Evolutionary conservation across 1,140 invertebrate species (phyloP), one percentile per base, ranked within the genome.

Genomic region (Scaptomyza graminum): DNA sequence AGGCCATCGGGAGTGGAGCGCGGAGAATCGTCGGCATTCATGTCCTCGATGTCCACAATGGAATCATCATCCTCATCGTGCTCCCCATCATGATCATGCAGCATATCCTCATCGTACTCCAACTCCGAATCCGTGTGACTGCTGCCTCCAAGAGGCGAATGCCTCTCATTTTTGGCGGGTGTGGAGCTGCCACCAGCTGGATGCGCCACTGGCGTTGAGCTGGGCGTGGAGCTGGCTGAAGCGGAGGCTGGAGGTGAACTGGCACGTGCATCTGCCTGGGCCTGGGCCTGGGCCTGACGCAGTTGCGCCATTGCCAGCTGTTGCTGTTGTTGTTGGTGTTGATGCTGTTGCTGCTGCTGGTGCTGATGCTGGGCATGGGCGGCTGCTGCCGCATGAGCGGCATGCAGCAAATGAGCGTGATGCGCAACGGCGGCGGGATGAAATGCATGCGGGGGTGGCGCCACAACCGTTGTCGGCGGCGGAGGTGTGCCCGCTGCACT

Each of bases 21-120:
- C 16, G 90, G 90, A 16, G 90, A 91, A 41, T 90, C 82, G 34
- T 94, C 93, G 52, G 93, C 93, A 82, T 94, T 93, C 73, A 95
- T 89, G 77, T 95, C 94, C 88, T 95, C 94, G 25, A 95, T 94
- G 77, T 95, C 94, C 6, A 95, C 94, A 89, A 95, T 94, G 6
- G 94, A 94, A 72, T 95, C 94, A 76, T 95, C 94, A 64, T 94
- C 94, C 72, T 94, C 93, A 15, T 91, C 90, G 43, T 91, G 90
- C 47, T 95, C 94, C 6, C 46, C 60, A 63, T 94, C 94, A 70
- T 95, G 94, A 57, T 94, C 93, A 66, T 94, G 93, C 67, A 91
- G 54, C 54, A 90, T 72, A 28, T 91, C 84, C 2, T 94, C 94
- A 79, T 95, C 94, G 81, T 94, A 94, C 64, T 95, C 94, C 43